Base-by-base conservation (phyloP, 2,113 vertebrate species). In the Calypte anna region DNA sequence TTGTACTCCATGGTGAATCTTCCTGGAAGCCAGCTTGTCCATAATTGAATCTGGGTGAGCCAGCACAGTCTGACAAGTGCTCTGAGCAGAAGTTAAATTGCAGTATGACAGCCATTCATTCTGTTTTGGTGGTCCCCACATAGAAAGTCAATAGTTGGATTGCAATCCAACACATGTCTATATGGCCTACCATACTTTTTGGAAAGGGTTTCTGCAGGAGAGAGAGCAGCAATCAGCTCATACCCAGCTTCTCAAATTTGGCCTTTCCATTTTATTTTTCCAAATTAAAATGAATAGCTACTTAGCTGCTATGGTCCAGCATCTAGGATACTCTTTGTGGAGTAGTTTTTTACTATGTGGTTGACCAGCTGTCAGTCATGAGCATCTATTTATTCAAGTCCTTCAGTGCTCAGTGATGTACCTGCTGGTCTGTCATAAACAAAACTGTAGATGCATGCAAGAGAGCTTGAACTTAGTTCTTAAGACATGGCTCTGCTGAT, bases 401-500 rank as follows among this genome's bases (percentile, higher is more conserved):
- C 84, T 84, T 70, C 69, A 75, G 30, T 61, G 66, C 81, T 89
- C 78, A 57, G 53, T 5, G 3, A 78, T 61, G 43, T 92, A 87
- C 87, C 82, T 93, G 87, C 44, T 79, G 82, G 33, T 64, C 40
- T 86, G 30, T 94, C 44, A 30, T 28, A 87, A 68, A 85, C 63
- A 53, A 78, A 89, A 64, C 9, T 76, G 62, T 87, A 91, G 86
- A 91, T 87, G 73, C 62, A 55, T 87, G 62, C 84, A 95, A 64
- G 24, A 84, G 61, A 93, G 75, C 58, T 87, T 85, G 62, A 96
- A 94, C 84, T 89, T 91, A 53, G 74, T 64, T 82, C 75, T 86
- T 93, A 48, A 91, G 69, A 92, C 69, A 86, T 55, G 64, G 51
- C 81, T 95, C 91, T 86, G 67, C 70, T 90, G 87, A 91, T 95